Evolutionary conservation across 2,113 vertebrate genomes (phyloP).

Genomic region (Neolamprologus modestus): DNA sequence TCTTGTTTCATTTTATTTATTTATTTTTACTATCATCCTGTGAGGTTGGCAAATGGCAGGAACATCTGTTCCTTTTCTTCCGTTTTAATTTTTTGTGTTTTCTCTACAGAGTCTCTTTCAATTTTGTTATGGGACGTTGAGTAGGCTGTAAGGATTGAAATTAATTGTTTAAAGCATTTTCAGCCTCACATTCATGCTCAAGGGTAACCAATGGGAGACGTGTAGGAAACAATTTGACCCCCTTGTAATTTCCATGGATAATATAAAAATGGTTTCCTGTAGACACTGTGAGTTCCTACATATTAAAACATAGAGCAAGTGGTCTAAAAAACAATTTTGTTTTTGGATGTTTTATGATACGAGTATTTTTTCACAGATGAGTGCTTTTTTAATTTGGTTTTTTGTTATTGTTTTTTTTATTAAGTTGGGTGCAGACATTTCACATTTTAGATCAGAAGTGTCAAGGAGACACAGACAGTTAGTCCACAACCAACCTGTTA

Average conservation of each 20-base stretch:
- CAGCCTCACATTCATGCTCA: slow-evolving; percentile 30
- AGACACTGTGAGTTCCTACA: background rate
- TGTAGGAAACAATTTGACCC: background rate
- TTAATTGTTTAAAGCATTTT: slow-evolving; percentile 34
- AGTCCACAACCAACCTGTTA: background rate
- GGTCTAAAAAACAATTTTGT: background rate
- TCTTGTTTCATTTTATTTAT: background rate
- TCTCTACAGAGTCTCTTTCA: background rate
- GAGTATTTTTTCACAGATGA: background rate
- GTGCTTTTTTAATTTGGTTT: background rate
- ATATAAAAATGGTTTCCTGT: background rate
- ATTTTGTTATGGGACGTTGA: background rate
- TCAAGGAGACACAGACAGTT: background rate
- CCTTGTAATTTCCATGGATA: slow-evolving; percentile 17
- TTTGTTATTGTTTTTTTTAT: background rate
- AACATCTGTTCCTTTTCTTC: background rate
- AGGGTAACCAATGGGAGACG: background rate
- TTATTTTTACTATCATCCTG: background rate
- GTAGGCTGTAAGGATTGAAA: slow-evolving; percentile 5
- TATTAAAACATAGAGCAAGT: background rate
- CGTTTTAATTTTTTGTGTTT: background rate
- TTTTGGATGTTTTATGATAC: background rate
- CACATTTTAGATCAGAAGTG: background rate
- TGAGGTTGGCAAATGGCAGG: background rate
- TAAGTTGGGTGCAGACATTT: background rate